Evolutionary conservation across 2,113 vertebrate genomes (phyloP).

Genomic region (Xiphophorus maculatus): DNA sequence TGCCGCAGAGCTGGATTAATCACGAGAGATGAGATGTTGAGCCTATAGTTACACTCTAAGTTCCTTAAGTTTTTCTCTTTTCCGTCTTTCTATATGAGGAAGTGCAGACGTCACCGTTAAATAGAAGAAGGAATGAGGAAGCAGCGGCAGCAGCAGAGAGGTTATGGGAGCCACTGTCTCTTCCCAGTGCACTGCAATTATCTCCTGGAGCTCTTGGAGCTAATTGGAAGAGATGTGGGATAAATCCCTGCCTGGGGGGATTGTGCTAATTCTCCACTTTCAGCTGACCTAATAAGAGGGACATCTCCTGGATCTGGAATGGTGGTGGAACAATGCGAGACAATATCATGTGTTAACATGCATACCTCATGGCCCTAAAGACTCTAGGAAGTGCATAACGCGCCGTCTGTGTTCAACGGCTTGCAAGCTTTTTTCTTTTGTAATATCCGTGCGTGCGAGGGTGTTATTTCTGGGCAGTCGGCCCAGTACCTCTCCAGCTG

Average conservation of each 20-base stretch:
- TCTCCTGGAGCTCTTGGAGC: slow-evolving; percentile 73
- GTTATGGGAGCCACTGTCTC: slow-evolving; percentile 61
- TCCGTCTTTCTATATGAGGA: slow-evolving; percentile 28
- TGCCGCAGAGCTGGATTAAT: slow-evolving; percentile 72
- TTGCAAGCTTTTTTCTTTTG: slow-evolving; percentile 31
- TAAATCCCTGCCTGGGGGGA: slow-evolving; percentile 77
- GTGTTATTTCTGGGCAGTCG: slow-evolving; percentile 64
- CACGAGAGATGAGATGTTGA: slow-evolving; percentile 63
- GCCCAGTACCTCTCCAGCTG: slow-evolving; percentile 54
- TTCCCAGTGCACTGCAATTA: slow-evolving; percentile 69
- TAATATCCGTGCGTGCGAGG: slow-evolving; percentile 44
- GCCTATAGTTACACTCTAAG: slow-evolving; percentile 55
- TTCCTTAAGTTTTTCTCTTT: slow-evolving; percentile 41
- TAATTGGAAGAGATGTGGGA: slow-evolving; percentile 81
- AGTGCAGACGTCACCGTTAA: slow-evolving; percentile 41
- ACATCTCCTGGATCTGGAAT: slow-evolving; percentile 63
- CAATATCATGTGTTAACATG: slow-evolving; percentile 50
- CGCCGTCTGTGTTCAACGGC: slow-evolving; percentile 25
- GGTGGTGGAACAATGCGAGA: slow-evolving; percentile 23
- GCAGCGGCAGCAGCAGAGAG: slow-evolving; percentile 32
- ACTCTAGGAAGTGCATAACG: slow-evolving; percentile 28
- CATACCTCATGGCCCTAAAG: slow-evolving; percentile 51
- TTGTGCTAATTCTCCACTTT: slow-evolving; percentile 77
- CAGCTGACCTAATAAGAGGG: slow-evolving; percentile 78
- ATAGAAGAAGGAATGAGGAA: slow-evolving; percentile 37